These are phyloP conservation scores for Ladona fulva DNA, from an alignment of 1,140 invertebrate genomes.

Conservation along the genomic window DNA sequence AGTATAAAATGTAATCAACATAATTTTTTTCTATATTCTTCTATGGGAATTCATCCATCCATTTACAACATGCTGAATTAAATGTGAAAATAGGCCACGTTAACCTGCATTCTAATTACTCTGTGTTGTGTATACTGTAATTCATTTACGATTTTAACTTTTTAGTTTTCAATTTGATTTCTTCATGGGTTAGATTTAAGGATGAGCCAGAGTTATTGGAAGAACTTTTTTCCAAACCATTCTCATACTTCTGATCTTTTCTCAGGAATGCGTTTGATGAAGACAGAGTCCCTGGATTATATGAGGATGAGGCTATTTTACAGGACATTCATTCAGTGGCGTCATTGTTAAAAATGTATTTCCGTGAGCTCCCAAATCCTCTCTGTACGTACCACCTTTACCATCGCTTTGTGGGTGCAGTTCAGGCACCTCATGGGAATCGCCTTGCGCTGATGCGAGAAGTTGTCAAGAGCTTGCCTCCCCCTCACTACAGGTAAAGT, in stretches of 20 bases:
- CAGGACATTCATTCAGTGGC: slow-evolving; percentile 96
- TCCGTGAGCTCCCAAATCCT: slow-evolving; percentile 93
- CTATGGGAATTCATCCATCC: no score
- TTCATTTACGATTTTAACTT: no score
- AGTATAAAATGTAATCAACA: no score
- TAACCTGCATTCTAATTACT: no score
- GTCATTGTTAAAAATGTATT: slow-evolving; percentile 95
- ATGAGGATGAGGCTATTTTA: slow-evolving; percentile 61
- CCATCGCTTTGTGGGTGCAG: slow-evolving; percentile 85
- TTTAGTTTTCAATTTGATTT: no score
- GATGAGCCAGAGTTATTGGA: no score
- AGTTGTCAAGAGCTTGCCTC: slow-evolving; percentile 86
- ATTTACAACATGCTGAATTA: no score
- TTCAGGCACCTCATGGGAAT: slow-evolving; percentile 61
- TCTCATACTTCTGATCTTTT: slow-evolving; percentile 13
- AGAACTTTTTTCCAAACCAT: no score
- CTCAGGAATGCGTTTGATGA: slow-evolving; percentile 76
- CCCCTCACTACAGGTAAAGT: slow-evolving; percentile 84
- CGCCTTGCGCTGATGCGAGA: slow-evolving; percentile 74
- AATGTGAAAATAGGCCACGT: no score
- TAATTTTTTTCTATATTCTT: no score
- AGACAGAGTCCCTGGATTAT: slow-evolving; percentile 71
- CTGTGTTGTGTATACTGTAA: background rate
- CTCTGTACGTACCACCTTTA: slow-evolving; percentile 96
- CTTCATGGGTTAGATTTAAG: no score